These are phyloP conservation scores for Schlechtendalia chinensis DNA, from an alignment of 1,140 invertebrate species.

Conservation along the genomic window DNA sequence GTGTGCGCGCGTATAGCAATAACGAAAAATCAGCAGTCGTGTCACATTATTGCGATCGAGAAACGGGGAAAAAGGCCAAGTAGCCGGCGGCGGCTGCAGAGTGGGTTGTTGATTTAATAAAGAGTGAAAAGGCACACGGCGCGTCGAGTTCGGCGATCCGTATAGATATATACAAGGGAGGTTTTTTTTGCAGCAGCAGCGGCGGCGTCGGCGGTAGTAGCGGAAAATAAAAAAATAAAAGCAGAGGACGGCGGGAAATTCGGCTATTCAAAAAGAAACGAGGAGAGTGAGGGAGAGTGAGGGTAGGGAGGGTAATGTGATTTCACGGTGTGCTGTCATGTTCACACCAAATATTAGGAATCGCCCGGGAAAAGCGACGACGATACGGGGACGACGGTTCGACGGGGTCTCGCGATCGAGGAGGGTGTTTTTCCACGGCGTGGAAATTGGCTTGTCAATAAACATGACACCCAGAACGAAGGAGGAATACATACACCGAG, in stretches of 20 bases:
- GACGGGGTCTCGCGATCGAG: background rate
- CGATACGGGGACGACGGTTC: background rate
- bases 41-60: constrained; percentile 30
- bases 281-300: too few relatives aligned
- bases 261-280: constrained; percentile 28
- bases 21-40: constrained; percentile 45
- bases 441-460: constrained; percentile 49
- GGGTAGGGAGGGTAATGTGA: constrained; percentile 30
- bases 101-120: constrained; percentile 47
- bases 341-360: constrained; percentile 49
- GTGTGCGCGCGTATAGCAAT: background rate
- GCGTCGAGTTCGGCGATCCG: constrained; percentile 22
- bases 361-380: constrained; percentile 14
- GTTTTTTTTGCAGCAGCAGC: too few relatives aligned
- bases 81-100: constrained; percentile 31
- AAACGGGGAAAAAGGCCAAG: background rate
- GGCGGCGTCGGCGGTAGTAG: too few relatives aligned
- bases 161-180: background rate
- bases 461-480: constrained; percentile 44
- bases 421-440: too few relatives aligned
- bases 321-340: constrained; percentile 48
- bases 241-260: constrained; percentile 17
- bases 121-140: constrained; percentile 44
- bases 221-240: background rate
- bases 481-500: background rate